A percentile compares a stretch with the other conserved stretches of the same genome.
phyloP scores from a whole-genome alignment of 2,797 vertebrate species.

The Iguana delicatissima region DNA sequence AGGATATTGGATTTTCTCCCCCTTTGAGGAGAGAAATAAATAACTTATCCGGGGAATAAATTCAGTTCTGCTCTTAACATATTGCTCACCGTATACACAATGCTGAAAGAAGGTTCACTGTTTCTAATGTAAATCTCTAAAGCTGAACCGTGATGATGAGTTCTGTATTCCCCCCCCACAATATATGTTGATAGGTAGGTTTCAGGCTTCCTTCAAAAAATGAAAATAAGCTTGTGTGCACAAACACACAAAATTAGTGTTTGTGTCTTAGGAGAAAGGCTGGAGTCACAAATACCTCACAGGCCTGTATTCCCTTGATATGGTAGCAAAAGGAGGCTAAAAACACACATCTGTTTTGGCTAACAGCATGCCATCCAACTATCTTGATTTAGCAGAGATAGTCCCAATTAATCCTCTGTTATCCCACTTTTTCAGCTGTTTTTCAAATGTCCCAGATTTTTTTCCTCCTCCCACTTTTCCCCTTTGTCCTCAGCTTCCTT shows the following conservation, averaged over 20 bases:
- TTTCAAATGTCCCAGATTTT: no score
- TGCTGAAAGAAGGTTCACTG: conserved; percentile 76
- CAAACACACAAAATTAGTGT: conserved; percentile 62
- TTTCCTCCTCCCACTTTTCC: no score
- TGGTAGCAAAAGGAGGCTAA: conserved; percentile 46
- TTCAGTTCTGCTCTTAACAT: conserved; percentile 68
- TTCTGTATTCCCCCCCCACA: conserved; percentile 69
- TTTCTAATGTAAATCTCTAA: conserved; percentile 83
- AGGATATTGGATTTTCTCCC: conserved; percentile 84
- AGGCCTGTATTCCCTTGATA: conserved; percentile 67
- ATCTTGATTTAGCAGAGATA: no score
- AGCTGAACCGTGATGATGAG: conserved; percentile 76
- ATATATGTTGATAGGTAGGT: conserved; percentile 75
- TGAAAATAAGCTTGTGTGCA: conserved; percentile 29
- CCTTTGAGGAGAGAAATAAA: conserved; percentile 84
- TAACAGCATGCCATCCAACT: no score
- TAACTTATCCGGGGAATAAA: conserved; percentile 83
- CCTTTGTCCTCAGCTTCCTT: no score
- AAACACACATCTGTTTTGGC: conserved; percentile 62
- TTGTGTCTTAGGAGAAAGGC: conserved; percentile 69
- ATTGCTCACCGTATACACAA: conserved; percentile 70
- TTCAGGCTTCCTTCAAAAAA: conserved; percentile 64
- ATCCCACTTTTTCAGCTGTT: no score
- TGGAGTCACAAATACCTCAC: conserved; percentile 61
- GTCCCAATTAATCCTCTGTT: conserved; percentile 21